Conservation (phyloP, 2,797 vertebrate genomes). For the Muscicapa striata region DNA sequence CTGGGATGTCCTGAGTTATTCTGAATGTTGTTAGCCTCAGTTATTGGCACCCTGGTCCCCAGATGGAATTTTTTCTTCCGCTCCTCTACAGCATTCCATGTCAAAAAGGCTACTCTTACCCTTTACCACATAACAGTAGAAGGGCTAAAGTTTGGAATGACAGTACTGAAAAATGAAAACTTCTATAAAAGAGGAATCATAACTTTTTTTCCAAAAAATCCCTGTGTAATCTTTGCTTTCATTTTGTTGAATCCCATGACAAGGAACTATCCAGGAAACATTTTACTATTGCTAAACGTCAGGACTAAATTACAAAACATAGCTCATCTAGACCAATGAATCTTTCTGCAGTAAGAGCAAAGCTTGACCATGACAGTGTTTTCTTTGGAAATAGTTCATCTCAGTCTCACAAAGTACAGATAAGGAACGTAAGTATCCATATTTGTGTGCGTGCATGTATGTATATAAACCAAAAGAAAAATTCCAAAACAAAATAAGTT, state of each 20-base stretch:
- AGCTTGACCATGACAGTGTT: neutral
- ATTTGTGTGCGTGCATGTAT: neutral
- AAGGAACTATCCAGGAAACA: neutral
- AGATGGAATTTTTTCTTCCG: neutral
- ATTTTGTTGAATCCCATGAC: neutral
- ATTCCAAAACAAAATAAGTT: neutral
- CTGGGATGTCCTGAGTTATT: neutral
- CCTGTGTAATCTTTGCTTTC: neutral
- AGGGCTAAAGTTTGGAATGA: neutral
- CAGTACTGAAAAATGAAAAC: neutral
- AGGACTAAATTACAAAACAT: neutral
- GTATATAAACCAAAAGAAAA: neutral
- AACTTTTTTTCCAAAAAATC: neutral
- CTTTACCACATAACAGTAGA: neutral
- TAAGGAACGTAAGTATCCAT: neutral
- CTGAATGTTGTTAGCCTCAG: neutral
- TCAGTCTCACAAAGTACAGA: neutral
- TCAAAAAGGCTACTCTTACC: neutral
- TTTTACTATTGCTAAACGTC: neutral
- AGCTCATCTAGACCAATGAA: neutral
- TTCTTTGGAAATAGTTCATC: neutral
- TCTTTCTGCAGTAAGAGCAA: neutral
- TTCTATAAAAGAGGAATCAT: neutral
- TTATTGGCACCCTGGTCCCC: neutral
- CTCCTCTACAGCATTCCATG: neutral